Conservation (phyloP, 2,797 vertebrate genomes). For the Mus minutoides region DNA sequence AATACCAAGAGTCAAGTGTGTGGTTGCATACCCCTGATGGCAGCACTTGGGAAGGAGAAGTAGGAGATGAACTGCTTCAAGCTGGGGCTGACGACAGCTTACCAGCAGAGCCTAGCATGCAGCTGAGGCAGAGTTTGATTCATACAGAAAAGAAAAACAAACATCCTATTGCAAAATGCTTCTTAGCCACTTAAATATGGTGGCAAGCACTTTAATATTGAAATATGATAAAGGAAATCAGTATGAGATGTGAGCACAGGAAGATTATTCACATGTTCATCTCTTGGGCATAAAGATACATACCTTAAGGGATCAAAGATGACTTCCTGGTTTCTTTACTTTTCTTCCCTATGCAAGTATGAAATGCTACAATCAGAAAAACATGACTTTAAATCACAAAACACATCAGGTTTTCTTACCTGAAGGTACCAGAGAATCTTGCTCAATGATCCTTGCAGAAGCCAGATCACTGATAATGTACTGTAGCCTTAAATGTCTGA, state of each 20-base stretch:
- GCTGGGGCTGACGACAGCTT: not conserved
- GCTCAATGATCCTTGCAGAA: constrained; percentile 95
- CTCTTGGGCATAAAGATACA: constrained; percentile 30
- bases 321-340: constrained; percentile 48
- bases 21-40: not conserved
- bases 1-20: not conserved
- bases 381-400: constrained; percentile 58
- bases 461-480: constrained; percentile 98
- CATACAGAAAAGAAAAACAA: not conserved
- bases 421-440: constrained; percentile 94
- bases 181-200: constrained; percentile 28
- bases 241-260: not conserved
- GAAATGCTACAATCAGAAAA: constrained; percentile 55
- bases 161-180: not conserved
- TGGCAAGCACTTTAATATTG: not conserved
- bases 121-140: not conserved
- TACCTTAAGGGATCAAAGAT: constrained; percentile 22
- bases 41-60: not conserved
- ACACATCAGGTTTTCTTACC: constrained; percentile 86
- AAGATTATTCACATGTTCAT: not conserved
- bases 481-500: constrained; percentile 94
- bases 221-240: constrained; percentile 3
- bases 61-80: not conserved
- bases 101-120: not conserved
- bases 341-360: constrained; percentile 33